These are phyloP conservation scores for Sinhomidia bicolor DNA, from an alignment of 2,888 invertebrate species.

Conservation along the genomic window DNA sequence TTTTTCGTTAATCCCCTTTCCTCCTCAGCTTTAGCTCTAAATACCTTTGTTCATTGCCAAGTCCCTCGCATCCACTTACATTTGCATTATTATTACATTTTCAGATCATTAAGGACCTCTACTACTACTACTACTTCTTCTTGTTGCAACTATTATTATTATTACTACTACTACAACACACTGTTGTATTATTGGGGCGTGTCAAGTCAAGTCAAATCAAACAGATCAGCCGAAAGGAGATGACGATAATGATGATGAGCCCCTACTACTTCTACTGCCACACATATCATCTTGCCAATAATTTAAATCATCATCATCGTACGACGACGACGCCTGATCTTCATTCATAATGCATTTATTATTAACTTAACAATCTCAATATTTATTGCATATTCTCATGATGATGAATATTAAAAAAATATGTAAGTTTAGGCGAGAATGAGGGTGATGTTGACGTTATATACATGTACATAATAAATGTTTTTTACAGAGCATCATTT, in stretches of 20 bases:
- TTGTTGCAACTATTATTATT: too few species aligned
- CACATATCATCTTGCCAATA: constrained; percentile 51
- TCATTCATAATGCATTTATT: constrained; percentile 32
- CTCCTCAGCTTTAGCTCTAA: not conserved
- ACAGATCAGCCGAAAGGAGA: constrained; percentile 44
- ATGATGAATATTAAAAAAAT: constrained; percentile 37
- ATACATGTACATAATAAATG: too few species aligned
- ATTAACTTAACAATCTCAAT: constrained; percentile 39
- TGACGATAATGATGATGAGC: constrained; percentile 14
- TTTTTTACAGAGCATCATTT: not conserved
- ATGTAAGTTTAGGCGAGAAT: not conserved
- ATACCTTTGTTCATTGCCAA: constrained; percentile 36
- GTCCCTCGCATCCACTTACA: not conserved
- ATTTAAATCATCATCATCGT: constrained; percentile 38
- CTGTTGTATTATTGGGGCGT: constrained; percentile 58
- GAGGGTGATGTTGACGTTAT: not conserved
- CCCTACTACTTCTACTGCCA: constrained; percentile 5
- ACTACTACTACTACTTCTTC: too few species aligned
- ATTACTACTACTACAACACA: constrained; percentile 12
- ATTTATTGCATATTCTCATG: constrained; percentile 4
- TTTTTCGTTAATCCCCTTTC: not conserved
- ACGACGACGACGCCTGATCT: constrained; percentile 22
- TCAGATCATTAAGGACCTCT: constrained; percentile 57
- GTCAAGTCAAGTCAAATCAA: constrained; percentile 53
- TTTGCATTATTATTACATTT: constrained; percentile 4